phyloP scores from a whole-genome alignment of 2,797 vertebrate genomes.

The Esox masquinongy region DNA sequence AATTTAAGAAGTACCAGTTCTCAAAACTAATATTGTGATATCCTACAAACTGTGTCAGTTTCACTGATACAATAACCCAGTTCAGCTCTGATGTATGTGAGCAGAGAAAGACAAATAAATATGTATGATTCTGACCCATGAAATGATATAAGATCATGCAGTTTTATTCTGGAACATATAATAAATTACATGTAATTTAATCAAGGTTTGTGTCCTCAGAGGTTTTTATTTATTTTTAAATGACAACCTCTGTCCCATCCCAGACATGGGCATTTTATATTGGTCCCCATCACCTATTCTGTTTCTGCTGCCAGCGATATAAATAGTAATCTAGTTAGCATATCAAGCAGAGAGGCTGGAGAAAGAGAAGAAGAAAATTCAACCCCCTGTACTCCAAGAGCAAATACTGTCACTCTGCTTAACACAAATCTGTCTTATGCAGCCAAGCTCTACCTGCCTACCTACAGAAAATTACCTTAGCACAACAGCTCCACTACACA shows the following conservation, averaged over 20 bases:
- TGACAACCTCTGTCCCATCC: not conserved
- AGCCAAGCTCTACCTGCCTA: conserved; percentile 7
- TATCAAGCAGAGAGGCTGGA: conserved; percentile 42
- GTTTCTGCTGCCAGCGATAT: conserved; percentile 33
- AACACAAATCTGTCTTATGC: conserved; percentile 25
- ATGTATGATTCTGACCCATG: not conserved
- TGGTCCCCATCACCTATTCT: conserved; percentile 16
- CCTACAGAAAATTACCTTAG: conserved; percentile 18
- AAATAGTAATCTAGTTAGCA: conserved; percentile 51
- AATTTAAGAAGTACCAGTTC: conserved; percentile 31
- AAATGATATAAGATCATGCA: not conserved
- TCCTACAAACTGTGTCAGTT: conserved; percentile 3
- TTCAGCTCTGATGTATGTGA: not conserved
- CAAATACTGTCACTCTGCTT: conserved; percentile 42
- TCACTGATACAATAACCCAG: not conserved
- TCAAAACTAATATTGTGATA: conserved; percentile 13
- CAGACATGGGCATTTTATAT: conserved; percentile 6
- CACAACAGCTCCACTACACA: conserved; percentile 7
- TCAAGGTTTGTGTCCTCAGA: not conserved
- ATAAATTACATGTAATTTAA: not conserved
- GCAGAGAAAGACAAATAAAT: not conserved
- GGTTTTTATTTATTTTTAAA: not conserved
- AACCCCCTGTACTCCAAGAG: conserved; percentile 35
- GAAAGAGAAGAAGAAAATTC: conserved; percentile 7
- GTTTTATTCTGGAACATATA: not conserved